Base-by-base conservation (phyloP, 2,113 vertebrate species). In the Pontoporia blainvillei region DNA sequence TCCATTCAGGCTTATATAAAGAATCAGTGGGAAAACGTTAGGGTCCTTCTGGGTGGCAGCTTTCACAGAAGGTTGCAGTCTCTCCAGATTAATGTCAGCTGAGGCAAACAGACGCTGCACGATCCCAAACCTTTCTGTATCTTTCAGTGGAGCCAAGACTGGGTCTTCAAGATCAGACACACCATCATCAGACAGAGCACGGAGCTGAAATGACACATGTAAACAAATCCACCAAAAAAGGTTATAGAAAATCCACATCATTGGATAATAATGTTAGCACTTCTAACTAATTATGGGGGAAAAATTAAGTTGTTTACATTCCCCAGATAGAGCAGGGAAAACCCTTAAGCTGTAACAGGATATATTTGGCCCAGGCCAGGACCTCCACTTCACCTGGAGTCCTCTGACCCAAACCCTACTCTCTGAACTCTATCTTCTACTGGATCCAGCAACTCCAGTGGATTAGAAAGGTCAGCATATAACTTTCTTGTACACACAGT, bases 1-100 rank as follows among this genome's bases (percentile, higher is more conserved):
- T 46, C 99, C 99, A 31, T 90, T 97, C 86, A 99, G 76, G 8
- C 98, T 98, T 46, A 99, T 98, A 10, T 98, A 99, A 39, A 99
- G 98, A 95, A 99, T 86, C 1, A 99, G 97, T 0, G 99, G 99
- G 69, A 67, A 92, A 90, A 98, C 90, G 23, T 95, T 91, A 0
- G 98, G 93, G 6, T 97, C 97, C 44, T 97, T 86, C 62, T 18
- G 90, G 67, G 99, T 98, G 96, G 98, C 59, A 13, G 97, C 98
- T 96, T 86, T 98, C 14, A 99, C 84, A 0, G 97, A 96, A n/a
- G 99, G 98, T 41, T 98, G 98, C 20, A 97, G 95, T 96, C 97
- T 98, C 85, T 97, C 98, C 97, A 99, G 98, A 34, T 36, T 94
- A 87, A 99, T 96, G 59, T 98, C 96, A 1, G 95, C 99, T 44